Base-by-base conservation (phyloP, 2,888 invertebrate genomes). In the Ametastegia equiseti region DNA sequence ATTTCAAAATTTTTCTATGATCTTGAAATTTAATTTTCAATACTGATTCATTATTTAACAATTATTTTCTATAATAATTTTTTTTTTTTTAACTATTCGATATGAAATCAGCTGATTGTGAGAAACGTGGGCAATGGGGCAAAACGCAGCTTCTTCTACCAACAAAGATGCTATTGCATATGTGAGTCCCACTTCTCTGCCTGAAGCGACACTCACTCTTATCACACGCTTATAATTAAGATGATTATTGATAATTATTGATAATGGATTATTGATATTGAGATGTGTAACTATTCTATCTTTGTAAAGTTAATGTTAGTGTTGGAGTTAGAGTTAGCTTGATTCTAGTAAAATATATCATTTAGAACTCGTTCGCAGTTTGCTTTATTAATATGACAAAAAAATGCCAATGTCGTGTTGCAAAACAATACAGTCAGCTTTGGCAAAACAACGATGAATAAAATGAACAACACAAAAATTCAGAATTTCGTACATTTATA, bases 31-130 rank as follows among this genome's bases (percentile, higher is more conserved):
- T 65, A 36, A 23, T n/a, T n/a, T n/a, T n/a, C n/a, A 23, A 6
- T 36, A 33, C 19, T n/a, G n/a, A n/a, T 33, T 63, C 15, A n/a
- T 19, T 36, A 23, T 19, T 11, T 67, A 23, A n/a, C n/a, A n/a
- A n/a, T 1, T 13, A 23, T 36, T 39, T 0, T 9, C 7, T 7
- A 39, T 19, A 9, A 39, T 30, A 47, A 71, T 47, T 13, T 47
- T 47, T 27, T 47, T 15, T 30, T 6, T 71, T 71, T 27, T 27
- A 23, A 42, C 30, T 90, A 85, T 90, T 88, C 80, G 88, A 88
- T 80, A 89, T 87, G 82, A 83, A 80, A 83, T 86, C 86, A 82
- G 88, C 86, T 80, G 86, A n/a, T n/a, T n/a, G n/a, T n/a, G n/a
- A 84, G 80, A 85, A 83, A 86, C 84, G 85, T 77, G 83, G 82